Base-by-base conservation (phyloP, 1,140 invertebrate species). In the Sitophilus oryzae region DNA sequence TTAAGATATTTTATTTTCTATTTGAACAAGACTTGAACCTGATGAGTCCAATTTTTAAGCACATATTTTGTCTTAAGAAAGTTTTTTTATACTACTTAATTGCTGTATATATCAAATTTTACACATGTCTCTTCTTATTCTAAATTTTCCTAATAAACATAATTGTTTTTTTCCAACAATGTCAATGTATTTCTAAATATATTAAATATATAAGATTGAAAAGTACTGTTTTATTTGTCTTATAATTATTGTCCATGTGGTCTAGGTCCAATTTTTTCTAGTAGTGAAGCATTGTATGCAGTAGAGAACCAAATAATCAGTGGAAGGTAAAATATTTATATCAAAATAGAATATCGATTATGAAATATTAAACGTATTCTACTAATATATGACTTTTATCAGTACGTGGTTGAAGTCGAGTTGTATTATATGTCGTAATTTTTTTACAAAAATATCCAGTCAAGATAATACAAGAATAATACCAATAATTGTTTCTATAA, bases 71-170 rank as follows among this genome's bases (percentile, higher is more conserved):
- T 9, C 15, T 19, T 42, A 19, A 19, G 40, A 18, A 42, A 42
- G n/a, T 21, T 18, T 42, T 18, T 42, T 18, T 18, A 18, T 42
- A 18, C 14, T 38, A 16, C 10, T 42, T 19, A 42, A 18, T 19
- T 19, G 19, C 11, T 42, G 16, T 42, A 42, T 18, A 42, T 42
- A 42, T 20, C 3, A 19, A 21, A 42, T 1, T 42, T 42, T n/a
- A n/a, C 18, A 38, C 36, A n/a, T 38, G 14, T 42, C 40, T 42
- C 38, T 18, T 41, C 40, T 42, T n/a, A 9, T 18, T 42, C 16
- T 42, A 42, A 42, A 19, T 42, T 42, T 42, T 19, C 40, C n/a
- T n/a, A 42, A 19, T 9, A 1, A 2, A 16, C 10, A 18, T 42
- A 18, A 9, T 1, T 3, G 10, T 19, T 19, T 42, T 19, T 42